Evolutionary conservation across 2,888 invertebrate species (phyloP), one percentile per base, ranked within the genome.

Genomic region (Acheta domesticus): DNA sequence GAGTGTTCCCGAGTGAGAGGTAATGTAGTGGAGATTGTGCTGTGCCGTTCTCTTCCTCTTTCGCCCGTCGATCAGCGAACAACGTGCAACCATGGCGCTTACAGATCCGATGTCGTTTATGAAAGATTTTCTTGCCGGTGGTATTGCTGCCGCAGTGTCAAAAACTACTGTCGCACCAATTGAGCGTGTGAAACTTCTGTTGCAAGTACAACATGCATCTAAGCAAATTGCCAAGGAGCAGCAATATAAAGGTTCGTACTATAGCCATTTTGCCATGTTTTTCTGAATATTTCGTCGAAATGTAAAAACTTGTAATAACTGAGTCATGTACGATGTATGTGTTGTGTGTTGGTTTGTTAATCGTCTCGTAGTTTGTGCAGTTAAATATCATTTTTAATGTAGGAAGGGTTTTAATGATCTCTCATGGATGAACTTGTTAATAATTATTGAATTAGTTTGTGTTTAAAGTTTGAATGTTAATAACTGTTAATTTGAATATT

Each of bases 81-180:
- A 21, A n/a, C 36, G 36, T 36, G 49, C 36, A 76, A 81, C 74
- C 62, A 81, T 80, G 81, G 77, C 81, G 75, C 73, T 83, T 49
- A 82, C 83, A 81, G 86, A 87, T 84, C 86, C 85, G 48, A 80
- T 84, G 21, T 84, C 85, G 74, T 87, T 87, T 82, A 83, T 86
- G 80, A 86, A 88, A 84, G 89, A 88, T 84, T 88, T 88, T 82
- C 82, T 86, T 75, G 87, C 87, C 76, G 89, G 89, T 83, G 89
- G 89, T 77, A 85, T 88, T 49, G 86, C 89, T 74, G 89, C 89
- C 76, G 89, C 88, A 81, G 86, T 89, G 82, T 88, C 89, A 80
- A 89, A 89, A 84, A 89, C 89, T 50, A 87, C 87, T 78, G 89
- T 89, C 76, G 89, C 89, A 78, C 89, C 89, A 76, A 88, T 89